Evolutionary conservation across 2,113 vertebrate species (phyloP), one percentile per base, ranked within the genome.

Genomic region (Aramus guarauna): DNA sequence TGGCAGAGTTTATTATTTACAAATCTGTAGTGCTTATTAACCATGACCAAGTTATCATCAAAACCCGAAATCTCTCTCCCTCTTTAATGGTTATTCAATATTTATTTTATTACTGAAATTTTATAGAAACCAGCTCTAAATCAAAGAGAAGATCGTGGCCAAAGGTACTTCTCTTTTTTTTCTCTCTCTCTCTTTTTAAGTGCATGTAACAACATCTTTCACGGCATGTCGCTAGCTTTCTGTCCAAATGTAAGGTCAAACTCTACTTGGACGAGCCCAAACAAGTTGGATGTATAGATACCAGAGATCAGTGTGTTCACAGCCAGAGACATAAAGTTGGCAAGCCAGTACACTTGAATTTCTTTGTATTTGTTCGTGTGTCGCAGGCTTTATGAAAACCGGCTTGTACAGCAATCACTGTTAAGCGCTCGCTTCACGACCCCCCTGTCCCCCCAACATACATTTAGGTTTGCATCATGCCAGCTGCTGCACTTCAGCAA

Each of bases 401-500:
- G 1, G 39, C 22, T 69, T 36, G 3, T 29, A 72, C 13, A 60
- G 68, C 32, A 52, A 69, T 29, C 7, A 2, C 68, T 63, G 22
- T 37, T 53, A 90, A 92, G 37, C 32, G 45, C 56, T 81, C 21
- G 10, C 10, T 8, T 72, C 15, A 6, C 9, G 15, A 9, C 14
- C 9, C 9, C 14, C n/a, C n/a, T n/a, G n/a, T 24, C 24, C 1
- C 32, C 26, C 9, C 5, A 80, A 21, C 37, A 50, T 36, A 74
- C 55, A 58, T 73, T 82, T 73, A 85, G 60, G 71, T 88, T 86
- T 85, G 66, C 47, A 82, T 90, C 74, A 41, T 0, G 0, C 29
- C 58, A 95, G 83, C 75, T 95, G 85, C 82, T 96, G 90, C 81
- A 83, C 87, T 96, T 94, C 56, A 92, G 75, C 76, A 94, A 60